Evolutionary conservation across 2,888 invertebrate species (phyloP), one percentile per base, ranked within the genome.

Genomic region (Trichacis sp.): DNA sequence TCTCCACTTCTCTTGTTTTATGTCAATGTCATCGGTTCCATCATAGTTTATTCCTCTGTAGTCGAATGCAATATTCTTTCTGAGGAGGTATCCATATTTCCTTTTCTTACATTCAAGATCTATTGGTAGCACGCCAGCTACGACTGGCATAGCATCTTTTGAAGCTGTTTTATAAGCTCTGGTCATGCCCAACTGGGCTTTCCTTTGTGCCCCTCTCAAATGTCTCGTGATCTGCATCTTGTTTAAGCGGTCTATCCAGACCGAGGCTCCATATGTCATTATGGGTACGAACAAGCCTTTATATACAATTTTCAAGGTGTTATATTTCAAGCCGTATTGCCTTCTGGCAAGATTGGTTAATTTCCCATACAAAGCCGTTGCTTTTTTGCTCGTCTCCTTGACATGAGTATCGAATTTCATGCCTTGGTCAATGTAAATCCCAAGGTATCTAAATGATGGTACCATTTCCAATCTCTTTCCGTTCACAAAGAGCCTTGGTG

Each of bases 271-370:
- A 18, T 70, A 70, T 1, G 68, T 62, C 0, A 36, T 17, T 0
- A 70, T 66, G 0, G 70, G 49, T 1, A 68, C 49, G 17, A 46
- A 59, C 0, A 69, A 36, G 0, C 66, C 64, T 9, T 49, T 56
- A 12, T 72, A 69, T 1, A 69, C 54, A 0, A 29, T 61, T 1
- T 9, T 38, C 49, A 72, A 29, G 0, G 58, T 47, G 0, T 20
- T 15, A 1, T 17, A 47, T 1, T 55, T 56, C 0, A 72, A 42
- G 2, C 70, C 70, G 61, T 67, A 70, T 4, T 62, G 49, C n/a
- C 17, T 52, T 15, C 53, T 46, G n/a, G 66, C 59, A 1, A 70
- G 42, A 1, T 47, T 18, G 4, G n/a, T 20, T 1, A 66, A 8
- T 2, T 19, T 20, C 1, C 36, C 24, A 6, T 42, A 57, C 1